A percentile compares a stretch with the other conserved stretches of the same genome.
Evolutionary conservation across 2,113 vertebrate species (phyloP).

Genomic region (Narcine bancroftii): DNA sequence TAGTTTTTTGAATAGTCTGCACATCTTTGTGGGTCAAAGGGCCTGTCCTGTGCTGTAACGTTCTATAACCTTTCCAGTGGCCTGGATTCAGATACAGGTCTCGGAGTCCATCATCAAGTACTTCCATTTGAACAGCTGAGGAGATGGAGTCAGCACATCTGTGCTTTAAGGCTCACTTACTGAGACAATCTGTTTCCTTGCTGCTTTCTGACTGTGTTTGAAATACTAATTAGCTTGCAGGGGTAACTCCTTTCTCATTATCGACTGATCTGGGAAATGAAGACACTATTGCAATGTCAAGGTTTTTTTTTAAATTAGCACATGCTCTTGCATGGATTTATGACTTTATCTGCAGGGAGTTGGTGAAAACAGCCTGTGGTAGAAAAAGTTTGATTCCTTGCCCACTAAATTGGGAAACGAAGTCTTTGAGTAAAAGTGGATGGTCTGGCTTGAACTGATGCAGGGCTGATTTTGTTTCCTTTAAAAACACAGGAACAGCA

Average conservation of each 20-base stretch:
- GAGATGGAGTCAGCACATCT: constrained; percentile 24
- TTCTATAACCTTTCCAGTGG: too few species aligned
- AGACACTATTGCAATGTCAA: constrained; percentile 13
- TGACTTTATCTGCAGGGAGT: neutral
- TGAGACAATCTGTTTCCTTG: neutral
- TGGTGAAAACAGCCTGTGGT: neutral
- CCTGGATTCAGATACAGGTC: neutral
- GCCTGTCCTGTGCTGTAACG: too few species aligned
- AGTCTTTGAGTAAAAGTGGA: neutral
- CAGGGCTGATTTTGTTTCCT: neutral
- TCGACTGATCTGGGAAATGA: constrained; percentile 1
- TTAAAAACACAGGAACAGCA: too few species aligned
- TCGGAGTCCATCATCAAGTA: neutral
- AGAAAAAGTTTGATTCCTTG: neutral
- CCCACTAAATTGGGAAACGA: neutral
- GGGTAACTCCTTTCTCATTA: neutral
- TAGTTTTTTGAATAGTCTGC: too few species aligned
- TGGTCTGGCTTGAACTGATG: neutral
- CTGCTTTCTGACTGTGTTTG: constrained; percentile 21
- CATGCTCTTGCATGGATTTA: neutral
- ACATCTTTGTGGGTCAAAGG: too few species aligned
- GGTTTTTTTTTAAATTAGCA: neutral
- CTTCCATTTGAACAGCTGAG: neutral
- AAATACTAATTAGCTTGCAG: constrained; percentile 4
- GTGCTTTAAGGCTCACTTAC: neutral